Base-by-base conservation (phyloP, 2,797 vertebrate species). In the Hylomyscus alleni region DNA sequence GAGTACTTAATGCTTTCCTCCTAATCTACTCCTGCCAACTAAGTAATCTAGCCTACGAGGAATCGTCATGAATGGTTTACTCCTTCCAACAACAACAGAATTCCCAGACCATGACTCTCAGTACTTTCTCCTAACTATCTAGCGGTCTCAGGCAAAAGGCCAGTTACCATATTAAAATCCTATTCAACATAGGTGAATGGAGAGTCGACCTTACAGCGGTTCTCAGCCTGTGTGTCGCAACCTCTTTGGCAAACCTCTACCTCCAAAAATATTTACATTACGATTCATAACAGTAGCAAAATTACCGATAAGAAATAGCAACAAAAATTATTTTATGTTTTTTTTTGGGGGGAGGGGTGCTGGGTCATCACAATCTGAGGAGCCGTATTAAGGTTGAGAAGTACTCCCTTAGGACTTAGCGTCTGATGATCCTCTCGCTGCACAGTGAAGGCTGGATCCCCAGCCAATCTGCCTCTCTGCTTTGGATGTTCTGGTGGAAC, bases 31-130 rank as follows among this genome's bases (percentile, higher is more conserved):
- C 83, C 94, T 89, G 60, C 87, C 62, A 93, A 94, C n/a, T 93
- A 97, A 94, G 93, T 82, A 22, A 97, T 82, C 82, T 13, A 97
- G 8, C 11, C 82, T 96, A 96, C n/a, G n/a, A 34, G 93, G 47
- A 96, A 97, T 95, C 44, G 44, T 44, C 97, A 88, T 4, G 9
- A 29, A 24, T n/a, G 40, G 22, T 85, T 95, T 75, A 84, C 88
- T 19, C 13, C 24, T 54, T 22, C 85, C 2, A 73, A 40, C 90
- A 94, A 88, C 54, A 97, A 95, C 1, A 85, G 54, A 86, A 96
- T 96, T 97, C 88, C 69, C 80, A 75, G 90, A 95, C 29, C n/a
- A 29, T 2, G 50, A 80, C 50, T 83, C 65, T 87, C 40, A 65
- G 9, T 60, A 75, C 52, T 96, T 95, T 37, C n/a, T 88, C 65